Conservation (phyloP, 2,113 vertebrate species). For the Megaptera novaeangliae region DNA sequence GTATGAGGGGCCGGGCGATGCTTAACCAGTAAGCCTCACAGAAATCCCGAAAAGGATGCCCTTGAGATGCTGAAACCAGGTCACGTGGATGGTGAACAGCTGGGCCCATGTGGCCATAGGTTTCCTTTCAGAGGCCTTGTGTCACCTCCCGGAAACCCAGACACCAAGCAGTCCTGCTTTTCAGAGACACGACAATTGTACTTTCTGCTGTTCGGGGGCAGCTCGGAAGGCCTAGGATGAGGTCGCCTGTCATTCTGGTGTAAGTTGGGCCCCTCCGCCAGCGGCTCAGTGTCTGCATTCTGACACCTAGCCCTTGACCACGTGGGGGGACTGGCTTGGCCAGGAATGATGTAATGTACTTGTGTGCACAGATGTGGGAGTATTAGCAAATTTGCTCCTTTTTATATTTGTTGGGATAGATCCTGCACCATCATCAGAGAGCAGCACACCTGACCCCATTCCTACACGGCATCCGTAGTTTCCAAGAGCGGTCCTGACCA, state of each 20-base stretch:
- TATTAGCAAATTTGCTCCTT: fast-evolving
- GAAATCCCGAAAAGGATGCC: not conserved
- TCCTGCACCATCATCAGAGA: fast-evolving
- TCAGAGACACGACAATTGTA: fast-evolving
- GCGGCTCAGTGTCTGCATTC: fast-evolving
- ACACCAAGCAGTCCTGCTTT: not conserved
- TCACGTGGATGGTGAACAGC: fast-evolving
- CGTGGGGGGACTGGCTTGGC: fast-evolving
- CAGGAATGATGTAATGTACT: fast-evolving
- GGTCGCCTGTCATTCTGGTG: fast-evolving
- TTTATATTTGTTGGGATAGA: fast-evolving
- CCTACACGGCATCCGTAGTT: fast-evolving
- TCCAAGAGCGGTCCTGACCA: fast-evolving
- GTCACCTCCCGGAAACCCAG: not conserved
- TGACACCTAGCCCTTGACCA: fast-evolving
- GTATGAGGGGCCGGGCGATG: not conserved
- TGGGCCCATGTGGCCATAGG: fast-evolving
- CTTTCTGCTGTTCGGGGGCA: not conserved
- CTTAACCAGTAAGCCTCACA: fast-evolving
- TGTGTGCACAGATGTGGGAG: fast-evolving
- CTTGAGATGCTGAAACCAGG: fast-evolving
- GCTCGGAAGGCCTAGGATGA: fast-evolving
- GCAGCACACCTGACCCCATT: fast-evolving
- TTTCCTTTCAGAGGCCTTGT: fast-evolving
- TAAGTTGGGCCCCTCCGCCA: fast-evolving